Evolutionary conservation across 2,797 vertebrate species (phyloP).

Genomic region (Dromococcyx pavoninus): DNA sequence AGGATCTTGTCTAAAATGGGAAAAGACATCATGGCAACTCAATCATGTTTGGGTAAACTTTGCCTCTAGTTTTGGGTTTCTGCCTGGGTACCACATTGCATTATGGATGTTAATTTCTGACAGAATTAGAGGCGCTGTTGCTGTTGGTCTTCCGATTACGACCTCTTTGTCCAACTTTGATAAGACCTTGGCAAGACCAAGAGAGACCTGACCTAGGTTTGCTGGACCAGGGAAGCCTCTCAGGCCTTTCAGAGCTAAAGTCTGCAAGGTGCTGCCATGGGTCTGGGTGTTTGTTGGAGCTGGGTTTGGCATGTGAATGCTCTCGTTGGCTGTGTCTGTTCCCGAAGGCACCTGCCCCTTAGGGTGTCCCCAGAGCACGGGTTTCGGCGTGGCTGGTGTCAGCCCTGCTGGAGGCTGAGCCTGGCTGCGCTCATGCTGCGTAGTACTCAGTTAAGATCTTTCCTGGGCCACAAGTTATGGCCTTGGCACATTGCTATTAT

Average conservation of each 20-base stretch:
- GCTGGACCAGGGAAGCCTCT: neutral
- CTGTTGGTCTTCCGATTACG: neutral
- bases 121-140: neutral
- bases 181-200: neutral
- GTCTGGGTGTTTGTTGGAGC: neutral
- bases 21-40: slow-evolving; percentile 46
- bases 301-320: neutral
- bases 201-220: neutral
- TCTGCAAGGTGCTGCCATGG: neutral
- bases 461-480: neutral
- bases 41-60: neutral
- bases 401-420: neutral
- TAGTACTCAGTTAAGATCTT: neutral
- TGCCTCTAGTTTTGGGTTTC: neutral
- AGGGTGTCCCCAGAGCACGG: too few species aligned
- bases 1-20: slow-evolving; percentile 14
- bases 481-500: neutral
- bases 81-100: neutral
- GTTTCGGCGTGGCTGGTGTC: neutral
- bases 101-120: neutral
- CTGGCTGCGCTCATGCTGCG: neutral
- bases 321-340: neutral
- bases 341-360: neutral
- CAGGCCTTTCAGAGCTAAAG: neutral
- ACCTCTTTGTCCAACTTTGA: neutral